Evolutionary conservation across 2,113 vertebrate species (phyloP).

Genomic region (Mormyrus lacerda): DNA sequence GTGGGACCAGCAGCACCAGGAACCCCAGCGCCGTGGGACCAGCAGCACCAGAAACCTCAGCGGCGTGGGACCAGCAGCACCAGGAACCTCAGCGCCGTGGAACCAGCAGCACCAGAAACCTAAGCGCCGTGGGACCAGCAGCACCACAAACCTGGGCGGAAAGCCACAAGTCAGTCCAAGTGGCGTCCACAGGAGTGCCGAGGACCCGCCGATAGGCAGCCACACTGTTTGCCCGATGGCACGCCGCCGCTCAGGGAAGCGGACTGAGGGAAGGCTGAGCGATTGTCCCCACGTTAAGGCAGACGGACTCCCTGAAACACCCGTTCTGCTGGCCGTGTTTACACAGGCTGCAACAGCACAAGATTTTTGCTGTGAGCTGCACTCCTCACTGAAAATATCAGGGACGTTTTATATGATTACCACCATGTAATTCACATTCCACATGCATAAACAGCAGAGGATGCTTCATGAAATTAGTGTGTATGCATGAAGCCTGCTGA

Average conservation of each 20-base stretch:
- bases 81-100: no score
- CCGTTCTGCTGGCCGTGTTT: background rate
- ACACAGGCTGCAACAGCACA: background rate
- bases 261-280: background rate
- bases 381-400: background rate
- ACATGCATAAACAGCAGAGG: background rate
- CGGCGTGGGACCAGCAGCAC: no score
- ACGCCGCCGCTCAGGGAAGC: background rate
- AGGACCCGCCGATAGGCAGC: background rate
- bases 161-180: background rate
- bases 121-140: no score
- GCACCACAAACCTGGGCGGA: background rate
- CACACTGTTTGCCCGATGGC: background rate
- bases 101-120: no score
- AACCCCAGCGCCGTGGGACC: no score
- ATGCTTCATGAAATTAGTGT: conserved; percentile 8
- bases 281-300: background rate
- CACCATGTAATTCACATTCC: background rate
- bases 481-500: background rate
- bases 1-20: no score
- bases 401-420: background rate
- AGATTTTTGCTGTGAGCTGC: background rate
- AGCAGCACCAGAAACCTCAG: no score
- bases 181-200: background rate
- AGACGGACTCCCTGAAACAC: background rate